phyloP scores from a whole-genome alignment of 2,797 vertebrate genomes.

The Enteromius anoplus region DNA sequence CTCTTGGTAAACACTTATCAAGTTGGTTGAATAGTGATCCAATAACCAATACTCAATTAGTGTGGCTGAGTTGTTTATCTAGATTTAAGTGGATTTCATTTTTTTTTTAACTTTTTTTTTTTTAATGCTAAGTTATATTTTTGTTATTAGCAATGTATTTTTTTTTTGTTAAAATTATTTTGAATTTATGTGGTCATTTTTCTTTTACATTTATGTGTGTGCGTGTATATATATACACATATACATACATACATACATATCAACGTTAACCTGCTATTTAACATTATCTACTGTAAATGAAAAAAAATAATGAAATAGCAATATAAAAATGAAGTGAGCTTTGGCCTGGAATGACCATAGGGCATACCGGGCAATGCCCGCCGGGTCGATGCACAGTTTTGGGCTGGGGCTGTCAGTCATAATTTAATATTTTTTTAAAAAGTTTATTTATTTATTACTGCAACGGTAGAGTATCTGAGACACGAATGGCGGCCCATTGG shows the following conservation, averaged over 20 bases:
- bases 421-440: no score
- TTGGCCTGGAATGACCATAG: no score
- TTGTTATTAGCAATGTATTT: background rate
- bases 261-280: background rate
- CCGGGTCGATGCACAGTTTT: no score
- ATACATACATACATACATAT: no score
- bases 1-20: conserved; percentile 34
- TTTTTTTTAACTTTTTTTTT: background rate
- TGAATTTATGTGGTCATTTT: no score
- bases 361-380: no score
- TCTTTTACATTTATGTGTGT: no score
- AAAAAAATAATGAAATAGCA: background rate
- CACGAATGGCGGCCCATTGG: no score
- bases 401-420: no score
- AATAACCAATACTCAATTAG: background rate
- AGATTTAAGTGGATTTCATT: background rate
- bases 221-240: no score
- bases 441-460: no score
- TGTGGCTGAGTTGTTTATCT: background rate
- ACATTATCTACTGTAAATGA: background rate
- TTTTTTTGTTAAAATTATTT: background rate
- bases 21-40: background rate
- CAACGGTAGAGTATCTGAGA: no score
- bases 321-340: background rate
- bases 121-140: background rate